Conservation (phyloP, 2,797 vertebrate genomes). For the Microtus obscurus region DNA sequence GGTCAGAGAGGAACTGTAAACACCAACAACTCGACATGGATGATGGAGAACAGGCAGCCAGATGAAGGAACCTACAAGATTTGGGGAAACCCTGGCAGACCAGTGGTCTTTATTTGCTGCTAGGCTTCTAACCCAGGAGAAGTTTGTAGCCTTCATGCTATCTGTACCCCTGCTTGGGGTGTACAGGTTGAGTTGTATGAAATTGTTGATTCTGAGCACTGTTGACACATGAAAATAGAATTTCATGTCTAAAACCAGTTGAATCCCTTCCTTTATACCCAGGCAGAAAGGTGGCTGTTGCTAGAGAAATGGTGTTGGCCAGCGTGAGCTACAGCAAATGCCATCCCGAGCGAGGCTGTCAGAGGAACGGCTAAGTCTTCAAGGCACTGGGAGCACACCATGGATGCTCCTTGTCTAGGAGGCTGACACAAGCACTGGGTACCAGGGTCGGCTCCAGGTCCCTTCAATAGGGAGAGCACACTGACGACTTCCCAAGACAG, state of each 20-base stretch:
- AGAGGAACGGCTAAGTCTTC: background rate
- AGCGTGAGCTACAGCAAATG: accelerated
- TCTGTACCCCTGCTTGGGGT: background rate
- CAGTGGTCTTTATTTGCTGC: background rate
- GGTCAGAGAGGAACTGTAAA: background rate
- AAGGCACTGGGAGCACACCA: background rate
- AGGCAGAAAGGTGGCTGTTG: accelerated
- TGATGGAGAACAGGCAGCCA: background rate
- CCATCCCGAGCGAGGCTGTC: accelerated
- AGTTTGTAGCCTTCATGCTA: accelerated
- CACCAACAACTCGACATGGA: accelerated
- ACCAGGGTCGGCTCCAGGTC: background rate
- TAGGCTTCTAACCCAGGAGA: background rate
- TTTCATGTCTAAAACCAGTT: background rate
- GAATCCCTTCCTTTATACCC: accelerated
- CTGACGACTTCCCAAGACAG: background rate
- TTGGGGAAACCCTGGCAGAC: background rate
- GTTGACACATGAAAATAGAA: background rate
- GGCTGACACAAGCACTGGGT: too few species aligned
- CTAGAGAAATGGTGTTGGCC: background rate
- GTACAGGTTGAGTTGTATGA: accelerated
- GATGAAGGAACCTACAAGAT: background rate
- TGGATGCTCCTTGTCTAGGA: accelerated
- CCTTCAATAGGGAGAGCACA: background rate
- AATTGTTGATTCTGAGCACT: background rate